Base-by-base conservation (phyloP, 2,113 vertebrate species). In the Brienomyrus brachyistius region DNA sequence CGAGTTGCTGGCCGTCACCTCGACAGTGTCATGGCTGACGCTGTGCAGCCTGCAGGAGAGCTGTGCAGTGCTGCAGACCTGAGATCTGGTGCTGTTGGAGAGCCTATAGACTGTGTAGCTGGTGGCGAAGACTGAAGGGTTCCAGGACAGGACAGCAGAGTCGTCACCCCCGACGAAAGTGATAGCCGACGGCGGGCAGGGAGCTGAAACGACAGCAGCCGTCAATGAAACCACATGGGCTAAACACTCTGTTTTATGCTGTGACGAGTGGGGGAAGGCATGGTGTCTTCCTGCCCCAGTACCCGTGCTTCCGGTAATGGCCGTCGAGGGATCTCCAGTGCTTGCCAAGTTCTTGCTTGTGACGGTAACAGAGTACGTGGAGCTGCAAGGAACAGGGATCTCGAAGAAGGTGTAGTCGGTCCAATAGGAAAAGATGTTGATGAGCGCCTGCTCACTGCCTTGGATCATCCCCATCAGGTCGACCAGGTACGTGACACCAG, bases 341-440 rank as follows among this genome's bases (percentile, higher is more conserved):
- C 95, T 95, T 6, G 90, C 95, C 1, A 87, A 31, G 91, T 96
- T 96, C 89, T 92, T 91, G 88, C 95, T 86, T 0, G 83, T 90
- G 2, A 96, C 92, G 0, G 94, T 94, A 11, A 95, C 54, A 35
- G 91, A 93, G 84, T 93, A 97, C 10, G 89, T 13, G 13, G 95
- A 94, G 92, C 95, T 94, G 90, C 95, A 96, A 8, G 95, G 95
- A 52, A 96, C 85, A 0, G 92, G 94, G 2, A 96, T 90, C 91
- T 96, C 95, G 91, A 95, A 97, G 91, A 94, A 96, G 4, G 84
- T 77, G 74, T 83, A 88, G 1, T 93, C 50, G 1, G 91, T 91
- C 95, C 95, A 96, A 90, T 97, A 96, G 52, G 95, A 96, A 0
- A 92, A 88, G 23, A 96, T 17, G 0, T 91, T 66, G 90, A 96